Evolutionary conservation across 2,888 invertebrate genomes (phyloP).

Genomic region (Epinotia bilunana): DNA sequence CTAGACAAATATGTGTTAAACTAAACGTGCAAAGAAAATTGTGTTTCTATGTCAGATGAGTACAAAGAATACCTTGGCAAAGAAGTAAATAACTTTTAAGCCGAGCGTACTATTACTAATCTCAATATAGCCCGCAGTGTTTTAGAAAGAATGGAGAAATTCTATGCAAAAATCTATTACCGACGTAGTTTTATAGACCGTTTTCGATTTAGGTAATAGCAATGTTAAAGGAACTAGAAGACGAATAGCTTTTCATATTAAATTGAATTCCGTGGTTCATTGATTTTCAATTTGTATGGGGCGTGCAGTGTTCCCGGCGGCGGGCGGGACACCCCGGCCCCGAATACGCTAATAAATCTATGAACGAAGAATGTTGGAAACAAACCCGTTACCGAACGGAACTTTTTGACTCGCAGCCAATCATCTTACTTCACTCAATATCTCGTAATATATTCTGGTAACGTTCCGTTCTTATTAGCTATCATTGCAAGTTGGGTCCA

Average conservation of each 20-base stretch:
- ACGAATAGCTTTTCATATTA: conserved; percentile 76
- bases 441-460: neutral
- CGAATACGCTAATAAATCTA: conserved; percentile 68
- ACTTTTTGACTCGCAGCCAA: conserved; percentile 30
- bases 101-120: conserved; percentile 37
- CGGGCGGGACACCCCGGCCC: conserved; percentile 58
- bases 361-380: conserved; percentile 56
- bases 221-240: conserved; percentile 57
- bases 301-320: conserved; percentile 59
- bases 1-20: neutral
- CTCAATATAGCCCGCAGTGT: conserved; percentile 43
- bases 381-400: conserved; percentile 38
- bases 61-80: conserved; percentile 12
- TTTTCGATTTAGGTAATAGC: conserved; percentile 49
- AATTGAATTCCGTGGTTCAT: conserved; percentile 77
- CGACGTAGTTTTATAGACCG: conserved; percentile 53
- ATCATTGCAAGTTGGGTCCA: no score
- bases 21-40: neutral
- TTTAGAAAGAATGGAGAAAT: conserved; percentile 41
- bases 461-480: neutral
- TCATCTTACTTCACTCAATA: conserved; percentile 24
- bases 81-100: conserved; percentile 17
- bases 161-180: conserved; percentile 53
- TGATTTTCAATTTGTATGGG: conserved; percentile 81
- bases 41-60: neutral